Evolutionary conservation across 2,888 invertebrate genomes (phyloP).

Genomic region (Eristalis pertinax): DNA sequence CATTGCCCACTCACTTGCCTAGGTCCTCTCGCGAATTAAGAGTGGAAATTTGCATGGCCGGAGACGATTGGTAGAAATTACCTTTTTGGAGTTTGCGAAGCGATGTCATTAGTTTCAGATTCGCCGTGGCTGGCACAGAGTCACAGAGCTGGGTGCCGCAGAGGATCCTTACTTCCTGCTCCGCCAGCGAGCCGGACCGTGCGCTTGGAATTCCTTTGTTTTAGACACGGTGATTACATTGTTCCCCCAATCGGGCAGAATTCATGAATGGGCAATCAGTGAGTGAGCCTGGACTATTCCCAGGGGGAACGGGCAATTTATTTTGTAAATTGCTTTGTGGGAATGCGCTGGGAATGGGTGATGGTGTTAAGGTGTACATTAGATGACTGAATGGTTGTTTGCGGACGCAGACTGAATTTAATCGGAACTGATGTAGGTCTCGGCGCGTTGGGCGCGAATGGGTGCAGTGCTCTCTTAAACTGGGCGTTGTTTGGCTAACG

Average conservation of each 20-base stretch:
- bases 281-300: slow-evolving; percentile 43
- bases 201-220: slow-evolving; percentile 63
- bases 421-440: not conserved
- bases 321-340: slow-evolving; percentile 60
- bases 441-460: not conserved
- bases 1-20: slow-evolving; percentile 44
- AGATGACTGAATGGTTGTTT: slow-evolving; percentile 26
- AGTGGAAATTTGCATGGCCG: slow-evolving; percentile 64
- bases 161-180: slow-evolving; percentile 62
- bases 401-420: not conserved
- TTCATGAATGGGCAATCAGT: slow-evolving; percentile 72
- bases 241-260: slow-evolving; percentile 62
- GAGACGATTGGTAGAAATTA: slow-evolving; percentile 62
- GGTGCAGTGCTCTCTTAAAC: not conserved
- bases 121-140: slow-evolving; percentile 34
- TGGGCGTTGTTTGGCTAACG: not conserved
- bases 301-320: slow-evolving; percentile 59
- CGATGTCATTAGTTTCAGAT: slow-evolving; percentile 67
- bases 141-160: not conserved
- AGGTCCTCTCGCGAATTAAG: slow-evolving; percentile 36
- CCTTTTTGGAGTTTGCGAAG: slow-evolving; percentile 67
- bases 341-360: slow-evolving; percentile 35
- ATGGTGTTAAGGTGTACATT: slow-evolving; percentile 54
- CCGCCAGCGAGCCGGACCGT: slow-evolving; percentile 6
- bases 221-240: slow-evolving; percentile 69